These are phyloP conservation scores for Lochmaea capreae DNA, from an alignment of 2,888 invertebrate species.

Conservation along the genomic window DNA sequence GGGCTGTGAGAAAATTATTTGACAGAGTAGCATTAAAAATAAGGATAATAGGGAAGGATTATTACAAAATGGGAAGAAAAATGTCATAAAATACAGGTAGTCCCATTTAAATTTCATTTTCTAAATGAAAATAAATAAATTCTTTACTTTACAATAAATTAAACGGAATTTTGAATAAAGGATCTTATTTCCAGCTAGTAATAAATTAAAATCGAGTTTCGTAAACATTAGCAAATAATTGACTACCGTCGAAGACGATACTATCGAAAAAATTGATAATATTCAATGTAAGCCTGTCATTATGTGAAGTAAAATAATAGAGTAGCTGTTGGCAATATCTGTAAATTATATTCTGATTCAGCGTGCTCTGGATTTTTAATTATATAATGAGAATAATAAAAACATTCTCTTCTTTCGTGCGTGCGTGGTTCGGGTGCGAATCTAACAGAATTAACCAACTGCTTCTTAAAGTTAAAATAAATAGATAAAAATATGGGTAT, in stretches of 20 bases:
- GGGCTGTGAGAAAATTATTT: no score
- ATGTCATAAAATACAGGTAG: no score
- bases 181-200: no score
- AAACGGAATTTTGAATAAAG: no score
- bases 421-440: conserved; percentile 22
- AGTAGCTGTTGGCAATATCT: conserved; percentile 17
- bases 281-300: conserved; percentile 8
- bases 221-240: conserved; percentile 6
- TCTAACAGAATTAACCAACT: conserved; percentile 23
- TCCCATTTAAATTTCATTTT: no score
- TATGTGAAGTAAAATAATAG: conserved; percentile 17
- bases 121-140: no score
- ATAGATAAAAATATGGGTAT: not conserved
- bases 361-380: conserved; percentile 18
- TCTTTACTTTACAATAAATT: no score
- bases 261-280: conserved; percentile 16
- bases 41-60: no score
- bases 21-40: no score
- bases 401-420: conserved; percentile 23
- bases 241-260: not conserved
- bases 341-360: conserved; percentile 22
- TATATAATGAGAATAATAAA: conserved; percentile 29
- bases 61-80: no score
- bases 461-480: not conserved
- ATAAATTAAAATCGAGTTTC: conserved; percentile 1